phyloP scores from a whole-genome alignment of 2,113 vertebrate genomes.

The Haplotaxodon microlepis region DNA sequence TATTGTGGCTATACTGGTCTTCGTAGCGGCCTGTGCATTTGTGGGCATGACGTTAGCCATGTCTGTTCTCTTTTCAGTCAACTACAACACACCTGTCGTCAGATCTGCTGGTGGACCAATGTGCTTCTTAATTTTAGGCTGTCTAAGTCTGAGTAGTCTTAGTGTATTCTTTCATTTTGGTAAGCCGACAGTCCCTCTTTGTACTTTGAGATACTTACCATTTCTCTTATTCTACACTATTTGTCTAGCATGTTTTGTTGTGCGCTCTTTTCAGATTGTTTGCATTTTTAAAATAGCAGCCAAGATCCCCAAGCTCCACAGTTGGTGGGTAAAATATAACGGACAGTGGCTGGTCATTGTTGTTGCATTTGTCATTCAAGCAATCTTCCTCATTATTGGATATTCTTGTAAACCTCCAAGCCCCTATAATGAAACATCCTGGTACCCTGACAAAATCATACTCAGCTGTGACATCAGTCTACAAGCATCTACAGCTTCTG shows the following conservation, averaged over 20 bases:
- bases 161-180: constrained; percentile 77
- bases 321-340: constrained; percentile 72
- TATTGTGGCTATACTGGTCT: constrained; percentile 52
- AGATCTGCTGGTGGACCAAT: constrained; percentile 79
- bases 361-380: constrained; percentile 47
- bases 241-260: constrained; percentile 77
- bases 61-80: constrained; percentile 65
- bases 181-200: constrained; percentile 49
- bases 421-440: constrained; percentile 50
- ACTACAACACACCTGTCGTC: constrained; percentile 78
- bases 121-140: constrained; percentile 80
- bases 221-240: constrained; percentile 70
- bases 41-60: constrained; percentile 54
- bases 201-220: constrained; percentile 63
- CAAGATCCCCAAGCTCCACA: constrained; percentile 66
- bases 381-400: constrained; percentile 36
- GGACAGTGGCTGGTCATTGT: constrained; percentile 71
- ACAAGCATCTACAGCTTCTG: background rate
- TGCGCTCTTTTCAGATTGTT: constrained; percentile 82
- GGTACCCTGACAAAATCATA: constrained; percentile 58
- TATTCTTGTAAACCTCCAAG: constrained; percentile 35
- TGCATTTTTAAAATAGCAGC: constrained; percentile 82
- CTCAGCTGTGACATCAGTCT: constrained; percentile 57
- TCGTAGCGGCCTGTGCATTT: constrained; percentile 34
- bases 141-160: constrained; percentile 61